Conservation (phyloP, 2,888 invertebrate genomes). For the Drosophila meridionalis region DNA sequence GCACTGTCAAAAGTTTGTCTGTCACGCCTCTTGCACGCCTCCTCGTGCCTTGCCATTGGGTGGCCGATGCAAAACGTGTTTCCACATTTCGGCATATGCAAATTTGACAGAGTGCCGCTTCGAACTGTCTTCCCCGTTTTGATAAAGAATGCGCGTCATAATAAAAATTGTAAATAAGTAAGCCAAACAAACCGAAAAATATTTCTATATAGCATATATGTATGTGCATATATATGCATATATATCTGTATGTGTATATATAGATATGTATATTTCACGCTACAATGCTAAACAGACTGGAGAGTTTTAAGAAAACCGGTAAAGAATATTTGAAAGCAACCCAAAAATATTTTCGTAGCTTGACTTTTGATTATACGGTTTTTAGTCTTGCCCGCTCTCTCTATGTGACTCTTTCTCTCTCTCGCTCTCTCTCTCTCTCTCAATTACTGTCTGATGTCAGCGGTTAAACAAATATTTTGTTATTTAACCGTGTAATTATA, state of each 20-base stretch:
- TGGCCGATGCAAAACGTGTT: constrained; percentile 54
- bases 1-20: constrained; percentile 5
- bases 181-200: constrained; percentile 44
- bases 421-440: background rate
- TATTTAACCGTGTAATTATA: constrained; percentile 78
- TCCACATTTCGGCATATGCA: constrained; percentile 15
- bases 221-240: background rate
- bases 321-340: constrained; percentile 49
- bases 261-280: constrained; percentile 57
- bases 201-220: constrained; percentile 1
- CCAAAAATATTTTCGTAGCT: constrained; percentile 22
- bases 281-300: constrained; percentile 70
- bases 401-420: background rate
- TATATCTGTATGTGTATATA: background rate
- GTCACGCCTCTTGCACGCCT: constrained; percentile 16
- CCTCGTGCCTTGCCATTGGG: constrained; percentile 29
- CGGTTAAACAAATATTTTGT: constrained; percentile 73
- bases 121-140: constrained; percentile 32
- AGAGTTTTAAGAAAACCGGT: constrained; percentile 60
- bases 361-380: constrained; percentile 16
- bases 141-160: constrained; percentile 58
- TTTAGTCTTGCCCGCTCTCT: background rate
- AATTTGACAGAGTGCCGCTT: constrained; percentile 31
- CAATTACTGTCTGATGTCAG: constrained; percentile 72
- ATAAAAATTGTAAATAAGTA: constrained; percentile 70